Conservation (phyloP, 2,797 vertebrate species). For the Poeciliopsis presidionis region DNA sequence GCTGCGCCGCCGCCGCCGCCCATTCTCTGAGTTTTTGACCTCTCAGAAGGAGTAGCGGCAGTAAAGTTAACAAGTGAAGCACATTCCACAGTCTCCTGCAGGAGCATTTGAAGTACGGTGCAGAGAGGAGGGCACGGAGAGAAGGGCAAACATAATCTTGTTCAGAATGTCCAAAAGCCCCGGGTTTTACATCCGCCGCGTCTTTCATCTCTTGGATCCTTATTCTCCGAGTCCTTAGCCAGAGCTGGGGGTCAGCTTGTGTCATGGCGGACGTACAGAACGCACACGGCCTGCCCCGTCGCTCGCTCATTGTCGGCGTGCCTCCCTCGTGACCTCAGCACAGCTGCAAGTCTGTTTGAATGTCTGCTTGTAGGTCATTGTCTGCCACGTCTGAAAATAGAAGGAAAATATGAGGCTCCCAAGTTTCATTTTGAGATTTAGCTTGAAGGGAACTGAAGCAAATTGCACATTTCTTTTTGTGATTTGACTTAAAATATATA, state of each 20-base stretch:
- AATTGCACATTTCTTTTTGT: background rate
- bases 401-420: background rate
- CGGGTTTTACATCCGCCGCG: conserved; percentile 53
- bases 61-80: conserved; percentile 63
- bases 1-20: conserved; percentile 16
- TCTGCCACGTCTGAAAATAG: background rate
- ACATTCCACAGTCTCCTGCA: conserved; percentile 39
- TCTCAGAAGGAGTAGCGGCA: conserved; percentile 42
- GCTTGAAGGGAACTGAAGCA: background rate
- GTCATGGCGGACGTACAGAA: conserved; percentile 39
- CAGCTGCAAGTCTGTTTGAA: background rate
- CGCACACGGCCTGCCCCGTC: conserved; percentile 7
- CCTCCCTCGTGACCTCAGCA: conserved; percentile 15
- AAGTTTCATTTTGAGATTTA: conserved; percentile 1
- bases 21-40: conserved; percentile 43
- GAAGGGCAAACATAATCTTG: conserved; percentile 64
- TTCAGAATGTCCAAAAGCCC: conserved; percentile 54
- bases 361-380: conserved; percentile 4
- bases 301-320: conserved; percentile 12
- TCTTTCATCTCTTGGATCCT: conserved; percentile 60
- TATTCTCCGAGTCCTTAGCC: conserved; percentile 47
- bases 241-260: conserved; percentile 47
- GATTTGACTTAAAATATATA: background rate
- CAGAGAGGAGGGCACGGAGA: conserved; percentile 52
- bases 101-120: conserved; percentile 65